A percentile compares a stretch with the other conserved stretches of the same genome.
Conservation (phyloP, 2,888 invertebrate species). For the Blastobasis lacticolella region DNA sequence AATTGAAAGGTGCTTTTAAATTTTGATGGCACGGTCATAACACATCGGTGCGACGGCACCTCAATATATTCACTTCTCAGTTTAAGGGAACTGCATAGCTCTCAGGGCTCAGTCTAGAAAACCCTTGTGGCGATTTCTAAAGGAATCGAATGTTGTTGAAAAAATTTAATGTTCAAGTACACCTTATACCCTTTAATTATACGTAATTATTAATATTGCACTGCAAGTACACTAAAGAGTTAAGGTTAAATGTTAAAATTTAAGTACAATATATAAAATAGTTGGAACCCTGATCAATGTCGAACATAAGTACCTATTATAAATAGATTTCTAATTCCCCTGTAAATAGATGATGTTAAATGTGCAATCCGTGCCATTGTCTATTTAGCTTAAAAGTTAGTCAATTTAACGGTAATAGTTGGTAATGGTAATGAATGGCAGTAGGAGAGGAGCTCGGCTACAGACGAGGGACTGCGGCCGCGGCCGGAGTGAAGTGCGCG, state of each 20-base stretch:
- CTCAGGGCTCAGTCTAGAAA: constrained; percentile 9
- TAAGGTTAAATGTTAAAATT: constrained; percentile 55
- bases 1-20: constrained; percentile 35
- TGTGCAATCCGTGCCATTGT: constrained; percentile 75
- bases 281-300: constrained; percentile 54
- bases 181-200: constrained; percentile 53
- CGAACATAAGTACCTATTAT: constrained; percentile 35
- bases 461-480: background rate
- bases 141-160: constrained; percentile 20
- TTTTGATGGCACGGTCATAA: constrained; percentile 41
- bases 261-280: constrained; percentile 49
- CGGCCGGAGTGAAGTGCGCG: background rate
- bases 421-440: too few relatives aligned
- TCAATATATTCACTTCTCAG: background rate
- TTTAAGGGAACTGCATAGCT: constrained; percentile 16
- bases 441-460: constrained; percentile 10
- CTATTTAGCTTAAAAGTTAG: constrained; percentile 66
- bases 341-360: constrained; percentile 64
- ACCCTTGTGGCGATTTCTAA: constrained; percentile 16
- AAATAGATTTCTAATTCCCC: constrained; percentile 53
- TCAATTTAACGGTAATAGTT: constrained; percentile 54
- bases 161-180: constrained; percentile 50
- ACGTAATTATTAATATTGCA: constrained; percentile 65
- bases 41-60: constrained; percentile 13
- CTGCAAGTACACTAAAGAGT: constrained; percentile 54